Percentiles rank a stretch among this genome's conserved stretches.
Conservation (phyloP, 2,113 vertebrate species). For the Elephantulus edwardii region DNA sequence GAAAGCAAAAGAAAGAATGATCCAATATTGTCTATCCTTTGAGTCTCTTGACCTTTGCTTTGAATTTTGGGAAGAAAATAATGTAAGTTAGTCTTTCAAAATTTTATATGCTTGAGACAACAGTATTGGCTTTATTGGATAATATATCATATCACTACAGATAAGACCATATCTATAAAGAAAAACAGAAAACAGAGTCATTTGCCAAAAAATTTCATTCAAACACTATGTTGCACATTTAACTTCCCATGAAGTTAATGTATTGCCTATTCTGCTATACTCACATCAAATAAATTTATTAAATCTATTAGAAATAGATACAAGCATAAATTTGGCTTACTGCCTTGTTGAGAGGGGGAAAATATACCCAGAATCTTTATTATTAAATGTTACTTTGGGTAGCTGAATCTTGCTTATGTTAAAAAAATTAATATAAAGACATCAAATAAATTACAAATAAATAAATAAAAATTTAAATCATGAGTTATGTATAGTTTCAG, state of each 20-base stretch:
- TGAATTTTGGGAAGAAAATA: background rate
- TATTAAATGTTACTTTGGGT: background rate
- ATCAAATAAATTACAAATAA: background rate
- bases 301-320: background rate
- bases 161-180: too few species aligned
- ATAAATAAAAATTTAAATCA: background rate
- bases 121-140: background rate
- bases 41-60: background rate
- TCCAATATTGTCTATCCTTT: background rate
- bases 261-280: background rate
- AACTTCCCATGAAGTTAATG: background rate
- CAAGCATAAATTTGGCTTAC: background rate
- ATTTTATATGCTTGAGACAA: background rate
- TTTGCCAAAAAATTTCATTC: conserved; percentile 18
- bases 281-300: background rate
- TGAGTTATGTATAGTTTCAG: background rate
- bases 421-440: background rate
- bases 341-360: background rate
- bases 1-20: background rate
- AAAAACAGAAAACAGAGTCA: background rate
- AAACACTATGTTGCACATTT: background rate
- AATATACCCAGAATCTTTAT: background rate
- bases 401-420: too few species aligned
- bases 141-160: background rate
- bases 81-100: background rate